Base-by-base conservation (phyloP, 2,888 invertebrate species). In the Drosophila putrida region DNA sequence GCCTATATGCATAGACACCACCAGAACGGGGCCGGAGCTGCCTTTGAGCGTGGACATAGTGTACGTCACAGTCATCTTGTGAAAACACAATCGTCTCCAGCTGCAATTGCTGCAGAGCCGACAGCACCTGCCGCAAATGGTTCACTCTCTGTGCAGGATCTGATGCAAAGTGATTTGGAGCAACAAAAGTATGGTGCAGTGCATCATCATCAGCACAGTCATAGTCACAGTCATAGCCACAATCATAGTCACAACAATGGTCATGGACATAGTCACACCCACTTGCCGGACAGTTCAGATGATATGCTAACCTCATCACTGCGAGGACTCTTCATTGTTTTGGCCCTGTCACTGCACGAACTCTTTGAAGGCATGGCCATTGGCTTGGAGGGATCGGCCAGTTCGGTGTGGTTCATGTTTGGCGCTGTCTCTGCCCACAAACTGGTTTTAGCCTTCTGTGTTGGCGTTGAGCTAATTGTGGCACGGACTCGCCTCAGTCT, bases 341-440 rank as follows among this genome's bases (percentile, higher is more conserved):
- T 86, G 41, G 97, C 97, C 4, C 93, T 97, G 28, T 97, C 97
- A 8, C 94, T 97, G 61, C 97, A 97, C 90, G 97, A 97, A 90
- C 93, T 97, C 3, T 97, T 97, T 88, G 97, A 97, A 93, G 97
- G 97, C 20, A 93, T 97, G 58, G 96, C 97, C 20, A 96, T 97
- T 13, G 97, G 97, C 0, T 91, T 97, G 62, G 96, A 97, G 90
- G 93, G 94, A 8, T 94, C 95, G 33, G 93, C 94, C 4, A 87
- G 91, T 0, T 94, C 93, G 38, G 95, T 95, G 10, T 95, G 95
- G 94, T 96, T 96, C 91, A 96, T 97, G 95, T 95, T 97, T 88
- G 96, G 95, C 4, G 97, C 97, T 0, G 95, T 97, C 4, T 95
- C 96, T 0, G 96, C 96, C 0, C 97, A 97, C 92, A 97, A 97